A percentile compares a stretch with the other conserved stretches of the same genome.
Conservation (phyloP, 2,113 vertebrate species). For the Siniperca chuatsi region DNA sequence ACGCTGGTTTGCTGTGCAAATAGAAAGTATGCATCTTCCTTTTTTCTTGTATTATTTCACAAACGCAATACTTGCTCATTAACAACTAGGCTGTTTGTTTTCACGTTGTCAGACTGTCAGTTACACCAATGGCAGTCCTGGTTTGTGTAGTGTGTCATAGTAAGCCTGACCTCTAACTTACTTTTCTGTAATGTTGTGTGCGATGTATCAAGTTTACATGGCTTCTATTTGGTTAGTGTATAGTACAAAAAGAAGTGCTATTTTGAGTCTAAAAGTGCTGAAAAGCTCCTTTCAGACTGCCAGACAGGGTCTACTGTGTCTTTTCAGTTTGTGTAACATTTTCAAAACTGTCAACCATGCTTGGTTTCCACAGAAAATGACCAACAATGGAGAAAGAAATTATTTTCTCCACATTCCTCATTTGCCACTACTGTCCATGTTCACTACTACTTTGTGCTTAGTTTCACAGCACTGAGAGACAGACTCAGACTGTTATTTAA, state of each 20-base stretch:
- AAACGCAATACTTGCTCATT: neutral
- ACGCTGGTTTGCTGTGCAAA: neutral
- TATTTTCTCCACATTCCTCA: neutral
- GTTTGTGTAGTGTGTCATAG: slow-evolving; percentile 9
- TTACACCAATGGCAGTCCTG: neutral
- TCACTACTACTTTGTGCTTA: neutral
- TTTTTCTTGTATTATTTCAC: neutral
- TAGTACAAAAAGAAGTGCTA: neutral
- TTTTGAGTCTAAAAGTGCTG: neutral
- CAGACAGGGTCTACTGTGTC: neutral
- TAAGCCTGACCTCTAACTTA: slow-evolving; percentile 1
- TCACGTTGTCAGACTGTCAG: neutral
- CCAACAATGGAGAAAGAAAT: neutral
- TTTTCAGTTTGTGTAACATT: neutral
- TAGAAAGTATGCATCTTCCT: neutral
- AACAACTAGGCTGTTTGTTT: slow-evolving; percentile 5
- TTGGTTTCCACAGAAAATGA: neutral
- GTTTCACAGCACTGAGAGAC: neutral
- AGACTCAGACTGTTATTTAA: neutral
- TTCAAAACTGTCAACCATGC: neutral
- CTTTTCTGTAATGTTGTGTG: neutral
- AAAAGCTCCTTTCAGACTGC: neutral
- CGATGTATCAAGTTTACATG: neutral
- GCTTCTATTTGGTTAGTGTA: neutral
- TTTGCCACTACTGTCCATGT: neutral